Conservation (phyloP, 2,113 vertebrate genomes). For the Alethe castanea region DNA sequence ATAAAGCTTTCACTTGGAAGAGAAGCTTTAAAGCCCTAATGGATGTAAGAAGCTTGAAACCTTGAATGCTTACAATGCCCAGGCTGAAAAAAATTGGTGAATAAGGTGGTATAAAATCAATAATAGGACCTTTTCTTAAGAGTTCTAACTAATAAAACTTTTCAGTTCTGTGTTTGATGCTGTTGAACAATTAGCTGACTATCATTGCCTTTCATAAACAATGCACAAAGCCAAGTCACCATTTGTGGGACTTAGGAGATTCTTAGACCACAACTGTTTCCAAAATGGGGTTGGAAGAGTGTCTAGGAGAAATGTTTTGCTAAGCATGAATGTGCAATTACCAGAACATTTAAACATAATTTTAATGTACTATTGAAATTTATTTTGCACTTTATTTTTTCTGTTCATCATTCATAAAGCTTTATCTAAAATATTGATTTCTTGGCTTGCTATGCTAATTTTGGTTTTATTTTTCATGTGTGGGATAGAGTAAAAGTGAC, state of each 20-base stretch:
- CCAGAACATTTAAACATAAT: neutral
- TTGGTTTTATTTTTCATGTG: conserved; percentile 26
- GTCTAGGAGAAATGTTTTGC: neutral
- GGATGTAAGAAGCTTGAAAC: neutral
- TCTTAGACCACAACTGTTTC: neutral
- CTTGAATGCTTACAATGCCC: neutral
- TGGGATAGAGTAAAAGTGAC: conserved; percentile 42
- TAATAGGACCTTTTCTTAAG: neutral
- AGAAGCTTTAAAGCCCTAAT: neutral
- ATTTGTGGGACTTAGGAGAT: neutral
- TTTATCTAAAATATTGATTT: conserved; percentile 27
- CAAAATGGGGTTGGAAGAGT: neutral
- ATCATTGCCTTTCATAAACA: neutral
- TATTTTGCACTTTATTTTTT: neutral
- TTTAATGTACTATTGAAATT: neutral
- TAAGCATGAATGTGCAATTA: neutral
- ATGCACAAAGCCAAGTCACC: neutral
- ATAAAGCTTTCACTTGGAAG: neutral
- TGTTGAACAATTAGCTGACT: neutral
- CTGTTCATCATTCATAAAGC: neutral
- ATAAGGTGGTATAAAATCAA: neutral
- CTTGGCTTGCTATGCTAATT: neutral
- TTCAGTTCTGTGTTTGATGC: neutral
- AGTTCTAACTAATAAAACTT: neutral
- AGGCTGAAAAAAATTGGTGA: neutral